Evolutionary conservation across 2,888 invertebrate genomes (phyloP).

Genomic region (Parochlus steinenii): DNA sequence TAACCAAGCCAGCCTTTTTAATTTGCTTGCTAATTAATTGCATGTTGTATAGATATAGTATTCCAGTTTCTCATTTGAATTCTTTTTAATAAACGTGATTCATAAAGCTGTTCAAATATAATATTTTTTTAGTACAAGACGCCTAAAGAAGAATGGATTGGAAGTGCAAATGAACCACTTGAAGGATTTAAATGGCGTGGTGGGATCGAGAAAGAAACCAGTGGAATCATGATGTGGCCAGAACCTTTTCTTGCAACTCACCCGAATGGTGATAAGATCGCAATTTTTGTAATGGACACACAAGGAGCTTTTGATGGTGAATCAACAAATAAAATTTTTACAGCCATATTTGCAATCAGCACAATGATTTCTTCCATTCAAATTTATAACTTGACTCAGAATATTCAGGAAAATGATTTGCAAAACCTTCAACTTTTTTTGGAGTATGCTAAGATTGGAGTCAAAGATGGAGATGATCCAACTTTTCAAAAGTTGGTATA

Average conservation of each 20-base stretch:
- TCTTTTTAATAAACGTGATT: too few species aligned
- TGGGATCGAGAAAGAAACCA: conserved; percentile 5
- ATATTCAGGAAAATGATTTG: conserved; percentile 11
- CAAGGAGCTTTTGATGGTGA: conserved; percentile 10
- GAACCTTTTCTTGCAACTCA: background rate
- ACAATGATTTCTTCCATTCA: conserved; percentile 12
- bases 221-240: conserved; percentile 9
- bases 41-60: background rate
- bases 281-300: conserved; percentile 9
- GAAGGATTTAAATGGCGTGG: conserved; percentile 8
- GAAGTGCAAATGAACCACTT: background rate
- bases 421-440: conserved; percentile 9
- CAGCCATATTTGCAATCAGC: conserved; percentile 7
- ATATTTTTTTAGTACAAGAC: too few species aligned
- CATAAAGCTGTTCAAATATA: too few species aligned
- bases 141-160: background rate
- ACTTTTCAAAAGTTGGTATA: conserved; percentile 10
- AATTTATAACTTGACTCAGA: conserved; percentile 6
- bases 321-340: background rate
- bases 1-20: background rate
- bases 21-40: background rate
- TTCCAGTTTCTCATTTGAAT: background rate
- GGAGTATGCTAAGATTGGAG: conserved; percentile 6
- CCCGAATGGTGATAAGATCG: conserved; percentile 5
- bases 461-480: background rate